Evolutionary conservation across 2,888 invertebrate genomes (phyloP).

Genomic region (Lasius platythorax): DNA sequence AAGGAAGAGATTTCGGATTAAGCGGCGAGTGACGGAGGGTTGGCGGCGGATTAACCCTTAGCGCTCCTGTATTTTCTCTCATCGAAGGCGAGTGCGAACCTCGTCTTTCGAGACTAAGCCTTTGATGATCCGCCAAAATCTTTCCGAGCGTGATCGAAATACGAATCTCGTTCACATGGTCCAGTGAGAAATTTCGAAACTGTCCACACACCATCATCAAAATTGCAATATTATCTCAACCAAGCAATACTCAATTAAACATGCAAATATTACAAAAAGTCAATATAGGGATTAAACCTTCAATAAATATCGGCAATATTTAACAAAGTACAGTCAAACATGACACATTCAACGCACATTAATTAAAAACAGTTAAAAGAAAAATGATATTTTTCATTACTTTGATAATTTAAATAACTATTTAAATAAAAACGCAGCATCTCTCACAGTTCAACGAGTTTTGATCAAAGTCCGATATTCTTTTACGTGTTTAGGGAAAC

Average conservation of each 20-base stretch:
- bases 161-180: constrained; percentile 47
- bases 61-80: constrained; percentile 67
- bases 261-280: background rate
- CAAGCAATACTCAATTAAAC: constrained; percentile 14
- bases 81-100: constrained; percentile 61
- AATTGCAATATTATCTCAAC: background rate
- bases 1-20: constrained; percentile 66
- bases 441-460: background rate
- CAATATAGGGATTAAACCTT: constrained; percentile 38
- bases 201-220: background rate
- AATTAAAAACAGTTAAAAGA: constrained; percentile 25
- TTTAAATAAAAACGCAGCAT: background rate
- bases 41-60: constrained; percentile 75
- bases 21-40: constrained; percentile 71
- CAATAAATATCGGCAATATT: constrained; percentile 37
- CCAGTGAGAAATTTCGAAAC: background rate
- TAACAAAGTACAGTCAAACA: background rate
- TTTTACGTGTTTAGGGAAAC: background rate
- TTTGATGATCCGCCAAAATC: constrained; percentile 77
- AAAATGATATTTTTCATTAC: background rate
- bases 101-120: constrained; percentile 69
- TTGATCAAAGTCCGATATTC: background rate
- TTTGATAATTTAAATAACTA: background rate
- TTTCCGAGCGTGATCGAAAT: constrained; percentile 78
- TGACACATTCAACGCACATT: constrained; percentile 2